Conservation (phyloP, 2,888 invertebrate genomes). For the Eugnorisma glareosa region DNA sequence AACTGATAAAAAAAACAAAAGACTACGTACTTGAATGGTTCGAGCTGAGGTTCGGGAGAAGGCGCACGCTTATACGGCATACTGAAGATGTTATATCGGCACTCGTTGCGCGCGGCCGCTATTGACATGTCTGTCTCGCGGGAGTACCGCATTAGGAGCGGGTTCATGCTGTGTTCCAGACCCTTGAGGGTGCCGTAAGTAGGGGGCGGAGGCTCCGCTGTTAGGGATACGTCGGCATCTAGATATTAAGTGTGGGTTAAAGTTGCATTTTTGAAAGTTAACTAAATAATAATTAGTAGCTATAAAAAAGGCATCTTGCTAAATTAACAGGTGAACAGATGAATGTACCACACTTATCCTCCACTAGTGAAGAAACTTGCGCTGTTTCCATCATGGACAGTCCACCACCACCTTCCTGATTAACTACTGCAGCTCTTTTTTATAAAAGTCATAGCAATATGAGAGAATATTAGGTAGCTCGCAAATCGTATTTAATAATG, state of each 20-base stretch:
- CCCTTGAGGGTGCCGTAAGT: slow-evolving; percentile 96
- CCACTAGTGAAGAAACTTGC: background rate
- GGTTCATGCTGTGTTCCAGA: slow-evolving; percentile 97
- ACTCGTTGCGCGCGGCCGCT: slow-evolving; percentile 94
- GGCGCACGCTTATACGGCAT: slow-evolving; percentile 85
- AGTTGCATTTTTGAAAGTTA: background rate
- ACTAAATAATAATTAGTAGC: background rate
- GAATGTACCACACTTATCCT: background rate
- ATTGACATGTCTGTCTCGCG: slow-evolving; percentile 97
- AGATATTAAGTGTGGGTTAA: slow-evolving; percentile 4
- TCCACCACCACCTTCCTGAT: background rate
- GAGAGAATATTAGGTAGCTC: background rate
- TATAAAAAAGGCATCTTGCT: background rate
- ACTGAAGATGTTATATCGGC: slow-evolving; percentile 94
- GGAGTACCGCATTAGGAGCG: slow-evolving; percentile 96
- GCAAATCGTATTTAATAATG: background rate
- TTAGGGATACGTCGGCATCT: slow-evolving; percentile 88
- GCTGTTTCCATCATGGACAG: background rate
- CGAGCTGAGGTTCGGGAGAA: slow-evolving; percentile 90
- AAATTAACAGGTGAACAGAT: background rate
- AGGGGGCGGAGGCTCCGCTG: slow-evolving; percentile 92
- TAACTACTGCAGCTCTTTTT: background rate
- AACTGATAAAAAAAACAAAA: slow-evolving; percentile 14
- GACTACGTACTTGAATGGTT: slow-evolving; percentile 92
- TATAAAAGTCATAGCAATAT: background rate